Evolutionary conservation across 2,888 invertebrate species (phyloP).

Genomic region (Drosophila siamana): DNA sequence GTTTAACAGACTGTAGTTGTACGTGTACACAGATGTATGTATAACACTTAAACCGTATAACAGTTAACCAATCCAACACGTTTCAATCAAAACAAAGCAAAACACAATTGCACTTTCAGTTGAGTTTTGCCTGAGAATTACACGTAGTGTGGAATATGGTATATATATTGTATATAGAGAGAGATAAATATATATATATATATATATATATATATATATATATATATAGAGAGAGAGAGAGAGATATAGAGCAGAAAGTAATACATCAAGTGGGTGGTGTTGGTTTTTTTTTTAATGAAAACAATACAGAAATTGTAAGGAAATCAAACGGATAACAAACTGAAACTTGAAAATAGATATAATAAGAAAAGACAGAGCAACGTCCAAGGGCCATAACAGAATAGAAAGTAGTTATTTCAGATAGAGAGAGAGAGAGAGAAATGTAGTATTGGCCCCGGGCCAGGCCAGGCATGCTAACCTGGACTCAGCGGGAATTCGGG

Average conservation of each 20-base stretch:
- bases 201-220: background rate
- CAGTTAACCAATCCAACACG: slow-evolving; percentile 59
- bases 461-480: slow-evolving; percentile 85
- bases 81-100: slow-evolving; percentile 50
- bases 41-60: slow-evolving; percentile 65
- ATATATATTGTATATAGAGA: background rate
- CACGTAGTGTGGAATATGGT: slow-evolving; percentile 11
- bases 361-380: slow-evolving; percentile 48
- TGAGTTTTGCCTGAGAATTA: slow-evolving; percentile 21
- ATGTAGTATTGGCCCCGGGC: slow-evolving; percentile 5
- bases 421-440: background rate
- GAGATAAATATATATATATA: background rate
- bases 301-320: slow-evolving; percentile 11
- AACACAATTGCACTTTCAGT: slow-evolving; percentile 24
- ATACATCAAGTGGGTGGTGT: slow-evolving; percentile 49
- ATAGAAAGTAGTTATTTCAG: background rate
- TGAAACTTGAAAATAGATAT: slow-evolving; percentile 11
- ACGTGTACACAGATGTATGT: slow-evolving; percentile 26
- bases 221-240: background rate
- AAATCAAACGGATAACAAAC: slow-evolving; percentile 32
- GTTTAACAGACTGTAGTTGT: slow-evolving; percentile 34
- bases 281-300: slow-evolving; percentile 29
- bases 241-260: slow-evolving; percentile 6
- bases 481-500: slow-evolving; percentile 85
- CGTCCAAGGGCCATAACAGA: slow-evolving; percentile 49